phyloP scores from a whole-genome alignment of 2,113 vertebrate species.

The Jaculus jaculus region DNA sequence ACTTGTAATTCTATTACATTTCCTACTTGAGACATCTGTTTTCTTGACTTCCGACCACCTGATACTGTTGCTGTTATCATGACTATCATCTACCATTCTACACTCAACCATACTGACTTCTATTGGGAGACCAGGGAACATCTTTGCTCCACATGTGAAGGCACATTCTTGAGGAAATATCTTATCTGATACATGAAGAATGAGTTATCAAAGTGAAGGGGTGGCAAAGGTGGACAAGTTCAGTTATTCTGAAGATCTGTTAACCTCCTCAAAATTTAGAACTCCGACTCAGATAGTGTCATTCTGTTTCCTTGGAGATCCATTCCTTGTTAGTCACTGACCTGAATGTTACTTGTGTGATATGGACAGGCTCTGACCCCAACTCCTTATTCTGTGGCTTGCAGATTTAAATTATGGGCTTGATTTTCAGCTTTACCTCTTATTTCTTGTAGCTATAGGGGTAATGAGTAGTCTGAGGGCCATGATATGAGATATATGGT shows the following conservation, averaged over 20 bases:
- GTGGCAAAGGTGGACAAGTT: not conserved
- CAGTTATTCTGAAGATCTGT: not conserved
- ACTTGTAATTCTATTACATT: not conserved
- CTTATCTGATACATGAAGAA: not conserved
- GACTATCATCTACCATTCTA: not conserved
- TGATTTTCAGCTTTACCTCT: not conserved
- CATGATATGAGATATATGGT: not conserved
- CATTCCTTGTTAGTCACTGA: not conserved
- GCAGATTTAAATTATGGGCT: not conserved
- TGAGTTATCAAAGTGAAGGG: not conserved
- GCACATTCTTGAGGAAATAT: not conserved
- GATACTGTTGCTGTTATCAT: not conserved
- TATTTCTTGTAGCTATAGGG: not conserved
- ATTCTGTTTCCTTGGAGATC: not conserved
- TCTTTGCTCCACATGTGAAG: not conserved
- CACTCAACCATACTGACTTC: not conserved
- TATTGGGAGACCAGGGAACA: not conserved
- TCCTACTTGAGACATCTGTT: not conserved
- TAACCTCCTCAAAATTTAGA: not conserved
- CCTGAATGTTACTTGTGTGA: not conserved
- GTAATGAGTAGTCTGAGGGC: not conserved
- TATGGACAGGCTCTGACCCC: not conserved
- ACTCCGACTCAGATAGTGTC: not conserved
- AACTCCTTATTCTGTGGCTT: not conserved
- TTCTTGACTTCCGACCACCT: not conserved